Conservation (phyloP, 2,113 vertebrate genomes). For the Hystrix brachyura region DNA sequence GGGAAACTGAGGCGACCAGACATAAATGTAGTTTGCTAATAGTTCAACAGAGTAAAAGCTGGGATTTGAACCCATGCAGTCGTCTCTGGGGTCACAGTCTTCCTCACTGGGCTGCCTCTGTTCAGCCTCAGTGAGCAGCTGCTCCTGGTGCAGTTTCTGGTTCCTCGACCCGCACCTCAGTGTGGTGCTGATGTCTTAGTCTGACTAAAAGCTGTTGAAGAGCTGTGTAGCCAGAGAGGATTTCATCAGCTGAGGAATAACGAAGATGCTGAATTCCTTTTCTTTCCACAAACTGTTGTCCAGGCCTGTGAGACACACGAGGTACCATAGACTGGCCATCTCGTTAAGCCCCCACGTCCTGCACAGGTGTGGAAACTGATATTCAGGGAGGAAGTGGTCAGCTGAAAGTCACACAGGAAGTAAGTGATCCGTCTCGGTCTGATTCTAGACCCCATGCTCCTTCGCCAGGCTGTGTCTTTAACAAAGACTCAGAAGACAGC, state of each 20-base stretch:
- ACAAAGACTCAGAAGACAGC: not conserved
- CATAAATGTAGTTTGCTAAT: not conserved
- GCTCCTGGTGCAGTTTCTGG: not conserved
- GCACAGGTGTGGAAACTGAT: not conserved
- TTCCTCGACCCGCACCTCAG: not conserved
- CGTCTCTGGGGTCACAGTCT: not conserved
- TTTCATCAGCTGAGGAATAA: not conserved
- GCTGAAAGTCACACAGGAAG: not conserved
- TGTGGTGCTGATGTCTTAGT: not conserved
- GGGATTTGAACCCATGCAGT: not conserved
- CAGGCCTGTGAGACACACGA: not conserved
- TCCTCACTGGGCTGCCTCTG: not conserved
- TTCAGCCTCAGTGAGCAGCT: not conserved
- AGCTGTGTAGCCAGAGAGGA: not conserved
- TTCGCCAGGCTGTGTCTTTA: not conserved
- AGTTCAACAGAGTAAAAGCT: not conserved
- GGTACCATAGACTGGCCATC: not conserved
- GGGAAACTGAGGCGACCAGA: not conserved
- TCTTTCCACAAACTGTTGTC: not conserved
- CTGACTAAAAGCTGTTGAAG: constrained; percentile 9
- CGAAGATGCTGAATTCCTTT: not conserved
- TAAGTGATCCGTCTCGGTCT: not conserved
- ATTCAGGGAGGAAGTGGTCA: not conserved
- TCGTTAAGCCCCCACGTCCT: not conserved
- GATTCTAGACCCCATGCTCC: not conserved